These are phyloP conservation scores for Sciaenops ocellatus DNA, from an alignment of 2,797 vertebrate genomes.

Conservation along the genomic window DNA sequence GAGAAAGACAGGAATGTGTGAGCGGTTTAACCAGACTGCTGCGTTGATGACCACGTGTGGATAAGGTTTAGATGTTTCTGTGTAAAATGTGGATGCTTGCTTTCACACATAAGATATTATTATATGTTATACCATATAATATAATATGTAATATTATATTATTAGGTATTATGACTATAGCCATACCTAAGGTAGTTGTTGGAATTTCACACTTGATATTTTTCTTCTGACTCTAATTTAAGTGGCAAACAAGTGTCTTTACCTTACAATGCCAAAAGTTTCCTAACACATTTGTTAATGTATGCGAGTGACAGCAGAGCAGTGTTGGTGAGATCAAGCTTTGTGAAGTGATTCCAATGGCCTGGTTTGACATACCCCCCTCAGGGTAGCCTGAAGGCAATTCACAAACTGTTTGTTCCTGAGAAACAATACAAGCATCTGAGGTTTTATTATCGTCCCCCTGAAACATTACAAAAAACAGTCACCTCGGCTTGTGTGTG, in stretches of 20 bases:
- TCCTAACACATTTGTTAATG: not conserved
- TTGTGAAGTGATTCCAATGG: constrained; percentile 52
- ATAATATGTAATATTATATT: no score
- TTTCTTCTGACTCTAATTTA: no score
- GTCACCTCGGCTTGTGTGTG: constrained; percentile 56
- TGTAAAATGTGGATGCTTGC: no score
- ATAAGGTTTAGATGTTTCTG: no score
- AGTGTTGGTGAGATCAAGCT: constrained; percentile 30
- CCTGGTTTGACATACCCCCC: constrained; percentile 60
- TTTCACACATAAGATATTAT: no score
- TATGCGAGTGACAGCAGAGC: constrained; percentile 28
- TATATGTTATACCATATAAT: no score
- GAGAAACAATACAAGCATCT: constrained; percentile 48
- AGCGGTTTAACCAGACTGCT: no score
- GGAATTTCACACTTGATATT: no score
- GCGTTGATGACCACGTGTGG: no score
- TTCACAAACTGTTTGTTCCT: constrained; percentile 64
- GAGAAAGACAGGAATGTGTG: no score
- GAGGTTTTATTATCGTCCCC: constrained; percentile 38
- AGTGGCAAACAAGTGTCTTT: not conserved
- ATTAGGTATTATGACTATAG: no score
- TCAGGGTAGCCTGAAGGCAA: constrained; percentile 63
- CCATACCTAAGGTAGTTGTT: no score
- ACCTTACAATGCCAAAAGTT: not conserved
- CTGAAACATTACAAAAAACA: constrained; percentile 54